phyloP scores from a whole-genome alignment of 2,888 invertebrate species.

The Vesta saturnalis region DNA sequence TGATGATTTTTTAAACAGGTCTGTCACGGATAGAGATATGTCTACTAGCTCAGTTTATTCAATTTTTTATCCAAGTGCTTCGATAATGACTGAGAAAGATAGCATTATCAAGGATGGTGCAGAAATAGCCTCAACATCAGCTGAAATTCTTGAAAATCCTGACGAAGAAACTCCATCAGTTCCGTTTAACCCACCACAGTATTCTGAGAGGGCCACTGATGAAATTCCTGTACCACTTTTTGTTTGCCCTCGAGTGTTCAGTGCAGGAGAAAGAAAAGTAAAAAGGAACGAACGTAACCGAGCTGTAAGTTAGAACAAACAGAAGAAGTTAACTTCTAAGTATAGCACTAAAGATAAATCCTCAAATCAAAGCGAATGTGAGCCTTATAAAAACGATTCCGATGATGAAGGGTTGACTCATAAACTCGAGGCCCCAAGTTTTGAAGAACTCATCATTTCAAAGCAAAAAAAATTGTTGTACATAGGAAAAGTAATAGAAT shows the following conservation, averaged over 20 bases:
- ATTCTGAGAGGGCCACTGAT: too few relatives aligned
- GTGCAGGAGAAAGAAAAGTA: not conserved
- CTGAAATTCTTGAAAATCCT: not conserved
- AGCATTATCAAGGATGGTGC: not conserved
- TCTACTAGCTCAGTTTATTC: not conserved
- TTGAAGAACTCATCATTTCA: conserved; percentile 10
- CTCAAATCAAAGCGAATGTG: too few relatives aligned
- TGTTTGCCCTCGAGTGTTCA: too few relatives aligned
- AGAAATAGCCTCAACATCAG: not conserved
- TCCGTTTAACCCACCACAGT: too few relatives aligned
- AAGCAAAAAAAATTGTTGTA: conserved; percentile 4
- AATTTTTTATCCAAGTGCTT: not conserved
- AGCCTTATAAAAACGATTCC: not conserved
- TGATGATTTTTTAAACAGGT: too few relatives aligned
- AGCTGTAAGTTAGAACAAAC: not conserved
- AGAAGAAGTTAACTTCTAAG: not conserved
- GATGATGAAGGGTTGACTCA: conserved; percentile 10
- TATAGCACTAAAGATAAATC: not conserved
- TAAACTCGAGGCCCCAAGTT: conserved; percentile 11
- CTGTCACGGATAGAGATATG: too few relatives aligned
- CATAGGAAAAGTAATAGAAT: not conserved
- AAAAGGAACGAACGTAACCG: too few relatives aligned
- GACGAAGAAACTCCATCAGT: too few relatives aligned
- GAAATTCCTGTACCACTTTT: too few relatives aligned
- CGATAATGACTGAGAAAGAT: not conserved